Conservation (phyloP, 1,140 invertebrate species). For the Drosophila nigrodunni region DNA sequence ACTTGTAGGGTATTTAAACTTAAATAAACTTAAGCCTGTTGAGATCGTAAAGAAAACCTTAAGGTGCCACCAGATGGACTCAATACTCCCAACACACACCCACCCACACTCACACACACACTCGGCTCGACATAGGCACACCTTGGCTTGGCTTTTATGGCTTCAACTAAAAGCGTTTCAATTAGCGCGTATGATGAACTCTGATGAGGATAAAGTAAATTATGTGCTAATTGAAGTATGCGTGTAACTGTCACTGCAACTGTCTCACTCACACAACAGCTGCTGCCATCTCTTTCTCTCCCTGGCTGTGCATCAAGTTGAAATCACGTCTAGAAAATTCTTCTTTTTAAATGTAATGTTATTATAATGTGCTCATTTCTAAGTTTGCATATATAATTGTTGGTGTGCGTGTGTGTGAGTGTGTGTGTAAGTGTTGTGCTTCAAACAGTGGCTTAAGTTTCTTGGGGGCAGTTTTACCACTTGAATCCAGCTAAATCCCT, state of each 20-base stretch:
- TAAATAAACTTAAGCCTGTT: conserved; percentile 6
- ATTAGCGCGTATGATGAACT: conserved; percentile 77
- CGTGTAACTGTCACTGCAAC: conserved; percentile 34
- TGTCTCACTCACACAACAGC: conserved; percentile 1
- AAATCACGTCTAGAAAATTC: conserved; percentile 32
- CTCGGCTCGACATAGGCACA: conserved; percentile 5
- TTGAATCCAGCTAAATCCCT: neutral
- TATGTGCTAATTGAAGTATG: conserved; percentile 79
- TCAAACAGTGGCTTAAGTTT: neutral
- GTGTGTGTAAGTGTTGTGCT: neutral
- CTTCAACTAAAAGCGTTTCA: conserved; percentile 72
- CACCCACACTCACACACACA: conserved; percentile 2
- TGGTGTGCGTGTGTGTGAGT: conserved; percentile 2
- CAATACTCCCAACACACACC: conserved; percentile 51
- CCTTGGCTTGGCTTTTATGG: conserved; percentile 61
- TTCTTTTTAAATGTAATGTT: conserved; percentile 19
- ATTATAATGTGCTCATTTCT: conserved; percentile 8
- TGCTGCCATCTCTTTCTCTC: neutral
- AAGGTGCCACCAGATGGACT: conserved; percentile 38
- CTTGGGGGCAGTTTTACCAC: neutral
- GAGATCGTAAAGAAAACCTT: conserved; percentile 19
- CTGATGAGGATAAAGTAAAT: conserved; percentile 76
- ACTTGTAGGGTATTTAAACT: neutral
- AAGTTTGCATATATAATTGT: conserved; percentile 8
- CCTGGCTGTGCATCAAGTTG: neutral